These are phyloP conservation scores for Athrips mouffetella DNA, from an alignment of 2,888 invertebrate genomes.

Conservation along the genomic window DNA sequence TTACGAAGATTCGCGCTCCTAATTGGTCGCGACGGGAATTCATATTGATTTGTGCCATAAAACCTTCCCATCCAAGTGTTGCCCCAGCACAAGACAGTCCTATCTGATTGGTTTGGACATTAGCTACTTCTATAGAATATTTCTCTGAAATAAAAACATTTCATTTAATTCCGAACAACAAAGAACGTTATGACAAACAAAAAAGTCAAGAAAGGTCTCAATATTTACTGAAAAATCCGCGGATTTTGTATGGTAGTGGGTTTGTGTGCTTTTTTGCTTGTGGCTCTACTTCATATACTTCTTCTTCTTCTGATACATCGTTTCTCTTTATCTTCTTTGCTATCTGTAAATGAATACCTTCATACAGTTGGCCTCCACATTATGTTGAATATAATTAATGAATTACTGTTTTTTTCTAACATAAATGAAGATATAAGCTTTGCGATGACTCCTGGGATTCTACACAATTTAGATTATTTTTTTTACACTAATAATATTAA, in stretches of 20 bases:
- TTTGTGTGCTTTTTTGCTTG: not conserved
- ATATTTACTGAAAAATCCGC: not conserved
- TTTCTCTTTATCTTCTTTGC: not conserved
- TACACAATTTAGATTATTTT: no score
- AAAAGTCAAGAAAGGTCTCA: no score
- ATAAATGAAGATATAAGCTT: no score
- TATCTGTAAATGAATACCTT: not conserved
- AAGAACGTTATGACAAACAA: no score
- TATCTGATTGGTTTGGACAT: slow-evolving; percentile 48
- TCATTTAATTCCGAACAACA: no score
- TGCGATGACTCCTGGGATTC: no score
- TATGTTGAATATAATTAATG: no score
- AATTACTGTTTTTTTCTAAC: no score
- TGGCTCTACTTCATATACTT: no score
- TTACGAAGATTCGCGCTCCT: slow-evolving; percentile 34
- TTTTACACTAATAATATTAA: no score
- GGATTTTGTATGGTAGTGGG: not conserved
- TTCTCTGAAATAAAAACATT: slow-evolving; percentile 30
- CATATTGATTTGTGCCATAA: slow-evolving; percentile 36
- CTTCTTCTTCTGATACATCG: not conserved
- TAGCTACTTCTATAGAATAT: slow-evolving; percentile 42
- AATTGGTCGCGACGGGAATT: slow-evolving; percentile 45
- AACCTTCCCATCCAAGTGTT: slow-evolving; percentile 41
- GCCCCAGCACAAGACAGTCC: slow-evolving; percentile 42
- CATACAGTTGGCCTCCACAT: no score